Evolutionary conservation across 92 coral and sea anemone species (phyloP), one percentile per base, ranked within the genome.

Genomic region (Epizoanthus scotinus): DNA sequence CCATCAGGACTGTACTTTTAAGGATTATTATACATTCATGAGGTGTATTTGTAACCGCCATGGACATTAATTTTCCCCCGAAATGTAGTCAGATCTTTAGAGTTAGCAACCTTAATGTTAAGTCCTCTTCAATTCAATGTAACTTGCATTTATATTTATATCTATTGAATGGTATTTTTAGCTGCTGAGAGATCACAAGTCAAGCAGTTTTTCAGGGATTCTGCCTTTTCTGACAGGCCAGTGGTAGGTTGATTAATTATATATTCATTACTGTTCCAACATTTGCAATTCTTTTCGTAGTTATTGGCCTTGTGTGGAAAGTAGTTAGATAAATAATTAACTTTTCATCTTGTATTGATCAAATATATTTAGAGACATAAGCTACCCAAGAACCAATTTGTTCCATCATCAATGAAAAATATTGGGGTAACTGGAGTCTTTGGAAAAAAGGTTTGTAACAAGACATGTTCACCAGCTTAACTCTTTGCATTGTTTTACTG

Each of bases 161-260:
- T n/a, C n/a, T n/a, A n/a, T n/a, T n/a, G n/a, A n/a, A n/a, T n/a
- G n/a, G n/a, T n/a, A n/a, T 68, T 26, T 52, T 52, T 60, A 92
- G 98, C 98, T 88, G 94, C 98, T 40, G 98, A 95, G 75, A 89
- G 98, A 88, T 87, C 90, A 49, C 98, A 92, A 69, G 97, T 95
- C 15, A 86, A 81, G 0, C 97, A 88, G 92, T 95, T 95, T 80
- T 95, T 95, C 83, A 86, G 86, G 65, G 98, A 95, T 63, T 90
- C 94, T 67, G 91, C 91, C 19, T 77, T 87, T 59, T 90, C 93
- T 38, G 97, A 95, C n/a, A 84, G 95, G 77, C 98, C 98, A 64
- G 98, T 95, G 94, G 98, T 95, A 88, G 50, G 92, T 71, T 44
- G 14, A 44, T 25, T 40, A n/a, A n/a, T 29, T 19, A 34, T 28